Evolutionary conservation across 2,888 invertebrate genomes (phyloP).

Genomic region (Scaptodrosophila latifasciaeformis): DNA sequence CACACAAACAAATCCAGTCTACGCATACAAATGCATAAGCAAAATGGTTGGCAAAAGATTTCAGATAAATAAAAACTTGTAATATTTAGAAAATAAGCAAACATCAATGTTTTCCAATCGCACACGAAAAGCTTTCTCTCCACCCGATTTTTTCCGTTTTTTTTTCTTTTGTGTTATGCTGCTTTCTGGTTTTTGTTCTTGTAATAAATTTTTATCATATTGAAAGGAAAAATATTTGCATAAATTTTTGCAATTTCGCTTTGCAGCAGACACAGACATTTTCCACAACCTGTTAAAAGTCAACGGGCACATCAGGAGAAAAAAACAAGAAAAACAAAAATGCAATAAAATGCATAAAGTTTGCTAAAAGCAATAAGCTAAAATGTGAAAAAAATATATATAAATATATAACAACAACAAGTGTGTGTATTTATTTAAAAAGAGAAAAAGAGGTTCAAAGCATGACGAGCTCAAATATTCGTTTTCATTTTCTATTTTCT

Average conservation of each 20-base stretch:
- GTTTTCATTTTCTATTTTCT: neutral
- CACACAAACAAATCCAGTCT: constrained; percentile 6
- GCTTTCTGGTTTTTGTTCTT: constrained; percentile 38
- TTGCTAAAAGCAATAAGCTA: constrained; percentile 27
- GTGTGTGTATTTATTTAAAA: too few species aligned
- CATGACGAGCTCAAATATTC: constrained; percentile 36
- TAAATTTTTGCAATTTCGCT: constrained; percentile 46
- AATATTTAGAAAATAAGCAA: neutral
- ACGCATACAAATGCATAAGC: constrained; percentile 32
- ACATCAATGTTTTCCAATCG: too few species aligned
- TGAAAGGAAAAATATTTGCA: constrained; percentile 56
- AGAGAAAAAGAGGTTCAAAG: neutral
- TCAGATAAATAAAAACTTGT: too few species aligned
- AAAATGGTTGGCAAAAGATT: constrained; percentile 18
- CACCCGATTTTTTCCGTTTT: neutral
- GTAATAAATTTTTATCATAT: constrained; percentile 61
- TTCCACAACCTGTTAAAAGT: constrained; percentile 51
- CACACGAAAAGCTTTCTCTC: constrained; percentile 7
- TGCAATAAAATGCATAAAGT: constrained; percentile 51
- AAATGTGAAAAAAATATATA: constrained; percentile 7
- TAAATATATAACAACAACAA: neutral
- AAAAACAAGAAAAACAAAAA: constrained; percentile 16
- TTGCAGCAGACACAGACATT: constrained; percentile 41
- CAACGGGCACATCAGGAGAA: constrained; percentile 35
- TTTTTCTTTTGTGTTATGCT: neutral